Percentiles rank a stretch among this genome's conserved stretches.
phyloP scores from a whole-genome alignment of 1,140 invertebrate species.

The Lethrus apterus region DNA sequence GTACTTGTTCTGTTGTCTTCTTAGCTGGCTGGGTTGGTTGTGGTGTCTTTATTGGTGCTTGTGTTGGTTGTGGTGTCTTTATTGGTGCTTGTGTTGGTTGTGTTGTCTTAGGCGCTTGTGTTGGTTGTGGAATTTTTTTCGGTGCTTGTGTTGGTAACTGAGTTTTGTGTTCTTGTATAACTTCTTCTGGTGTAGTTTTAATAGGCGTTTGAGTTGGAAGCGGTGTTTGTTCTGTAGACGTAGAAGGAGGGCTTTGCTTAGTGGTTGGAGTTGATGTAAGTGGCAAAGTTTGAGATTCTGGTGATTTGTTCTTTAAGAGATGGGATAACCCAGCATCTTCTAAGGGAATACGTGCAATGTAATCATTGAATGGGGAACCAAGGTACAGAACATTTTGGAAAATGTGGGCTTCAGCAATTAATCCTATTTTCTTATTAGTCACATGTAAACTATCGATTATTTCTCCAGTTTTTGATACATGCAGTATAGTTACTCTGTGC shows the following conservation, averaged over 20 bases:
- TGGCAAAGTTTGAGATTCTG: too few relatives aligned
- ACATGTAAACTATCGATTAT: slow-evolving; percentile 54
- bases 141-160: slow-evolving; percentile 9
- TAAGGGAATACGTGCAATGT: slow-evolving; percentile 54
- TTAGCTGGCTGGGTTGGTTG: slow-evolving; percentile 5
- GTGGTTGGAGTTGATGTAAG: slow-evolving; percentile 4
- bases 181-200: slow-evolving; percentile 23
- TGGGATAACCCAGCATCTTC: slow-evolving; percentile 44
- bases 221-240: slow-evolving; percentile 25
- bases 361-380: slow-evolving; percentile 63
- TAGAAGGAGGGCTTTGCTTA: slow-evolving; percentile 23
- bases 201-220: slow-evolving; percentile 19
- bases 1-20: background rate
- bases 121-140: slow-evolving; percentile 21
- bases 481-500: slow-evolving; percentile 46
- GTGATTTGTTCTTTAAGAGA: slow-evolving; percentile 10
- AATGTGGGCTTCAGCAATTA: slow-evolving; percentile 56
- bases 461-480: slow-evolving; percentile 58
- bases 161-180: slow-evolving; percentile 19
- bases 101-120: slow-evolving; percentile 24
- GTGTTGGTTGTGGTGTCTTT: slow-evolving; percentile 19
- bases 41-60: slow-evolving; percentile 24
- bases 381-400: slow-evolving; percentile 51
- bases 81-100: slow-evolving; percentile 16
- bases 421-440: slow-evolving; percentile 42